These are phyloP conservation scores for Philopotamus ludificatus DNA, from an alignment of 1,140 invertebrate genomes.

Conservation along the genomic window DNA sequence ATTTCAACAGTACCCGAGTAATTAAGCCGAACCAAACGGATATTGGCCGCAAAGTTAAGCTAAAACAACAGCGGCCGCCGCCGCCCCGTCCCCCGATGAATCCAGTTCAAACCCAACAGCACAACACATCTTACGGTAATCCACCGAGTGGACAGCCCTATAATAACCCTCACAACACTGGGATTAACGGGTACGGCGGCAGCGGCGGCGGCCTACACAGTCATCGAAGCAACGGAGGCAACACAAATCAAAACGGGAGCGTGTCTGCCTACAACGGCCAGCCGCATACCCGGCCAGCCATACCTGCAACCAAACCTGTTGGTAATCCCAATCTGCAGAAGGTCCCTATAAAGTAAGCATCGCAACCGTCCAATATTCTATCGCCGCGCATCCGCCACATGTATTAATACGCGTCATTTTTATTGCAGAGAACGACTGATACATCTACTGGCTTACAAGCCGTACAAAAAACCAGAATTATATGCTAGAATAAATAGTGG, in stretches of 20 bases:
- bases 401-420: too few species aligned
- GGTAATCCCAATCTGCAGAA: not conserved
- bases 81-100: slow-evolving; percentile 43
- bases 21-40: slow-evolving; percentile 87
- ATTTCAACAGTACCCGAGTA: slow-evolving; percentile 72
- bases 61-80: slow-evolving; percentile 53
- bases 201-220: slow-evolving; percentile 19
- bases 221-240: slow-evolving; percentile 25
- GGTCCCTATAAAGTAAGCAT: slow-evolving; percentile 12
- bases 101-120: slow-evolving; percentile 43
- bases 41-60: slow-evolving; percentile 81
- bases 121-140: slow-evolving; percentile 6
- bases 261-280: slow-evolving; percentile 15
- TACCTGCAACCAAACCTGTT: slow-evolving; percentile 12
- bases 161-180: slow-evolving; percentile 8
- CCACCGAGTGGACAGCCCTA: slow-evolving; percentile 1
- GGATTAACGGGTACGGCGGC: slow-evolving; percentile 15
- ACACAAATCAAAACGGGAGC: slow-evolving; percentile 19
- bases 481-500: slow-evolving; percentile 76
- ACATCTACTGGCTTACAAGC: slow-evolving; percentile 86
- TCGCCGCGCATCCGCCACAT: too few species aligned
- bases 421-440: slow-evolving; percentile 82
- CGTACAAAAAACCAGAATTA: slow-evolving; percentile 90
- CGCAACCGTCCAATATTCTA: too few species aligned
- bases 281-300: not conserved